Evolutionary conservation across 2,888 invertebrate genomes (phyloP), one percentile per base, ranked within the genome.

Genomic region (Watsonalla binaria): DNA sequence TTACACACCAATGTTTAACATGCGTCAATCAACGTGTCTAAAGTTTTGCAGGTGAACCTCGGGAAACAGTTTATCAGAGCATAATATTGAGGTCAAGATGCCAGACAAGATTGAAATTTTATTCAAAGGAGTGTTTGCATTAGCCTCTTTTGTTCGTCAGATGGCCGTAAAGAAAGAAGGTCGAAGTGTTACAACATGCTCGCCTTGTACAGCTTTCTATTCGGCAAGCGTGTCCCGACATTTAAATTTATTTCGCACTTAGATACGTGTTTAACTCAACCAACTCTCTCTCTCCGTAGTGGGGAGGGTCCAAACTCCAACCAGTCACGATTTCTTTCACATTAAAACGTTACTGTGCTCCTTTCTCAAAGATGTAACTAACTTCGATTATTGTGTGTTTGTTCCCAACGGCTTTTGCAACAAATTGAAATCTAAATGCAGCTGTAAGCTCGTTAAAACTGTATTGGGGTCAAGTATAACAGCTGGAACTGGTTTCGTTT

Each of bases 131-230:
- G 68, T 66, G 78, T 79, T 82, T 79, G 78, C 72, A 78, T 83
- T 86, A 84, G 82, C 81, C 84, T 86, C 83, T 83, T 86, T 88
- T 86, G 84, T 84, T 83, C 72, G 73, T 74, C 78, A 76, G 71
- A 74, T 74, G 74, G 72, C 71, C 68, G 70, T 71, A 74, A 78
- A 82, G 80, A 88, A 89, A 90, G 88, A 90, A 90, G 90, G 90
- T 84, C 90, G 84, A 66, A 68, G 71, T 77, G 73, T 90, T 90
- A 83, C 90, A 84, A 89, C 87, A 89, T 75, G 85, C 69, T 87
- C 76, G 88, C 88, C 88, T 88, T 88, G 88, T 82, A 66, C 84
- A 84, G 89, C 90, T 90, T 90, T 90, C 90, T 90, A 90, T 85
- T 86, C 78, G 70, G 79, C 77, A 70, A 85, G 82, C 88, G 82